These are phyloP conservation scores for Euphydryas editha DNA, from an alignment of 2,888 invertebrate species.

Conservation along the genomic window DNA sequence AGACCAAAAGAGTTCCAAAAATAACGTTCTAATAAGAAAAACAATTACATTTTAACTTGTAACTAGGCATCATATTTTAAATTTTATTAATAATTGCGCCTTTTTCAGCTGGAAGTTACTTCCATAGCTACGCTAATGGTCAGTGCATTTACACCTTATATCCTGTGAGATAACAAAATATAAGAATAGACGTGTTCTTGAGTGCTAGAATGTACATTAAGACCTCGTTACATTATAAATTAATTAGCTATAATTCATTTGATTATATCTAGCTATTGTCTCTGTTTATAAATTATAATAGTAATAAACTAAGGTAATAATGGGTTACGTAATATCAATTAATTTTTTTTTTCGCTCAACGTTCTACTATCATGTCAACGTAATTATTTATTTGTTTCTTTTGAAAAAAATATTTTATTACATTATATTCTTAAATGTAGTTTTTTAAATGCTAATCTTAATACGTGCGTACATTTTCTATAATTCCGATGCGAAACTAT, in stretches of 20 bases:
- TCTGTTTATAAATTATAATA: slow-evolving; percentile 3
- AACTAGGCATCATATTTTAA: no score
- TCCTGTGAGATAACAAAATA: slow-evolving; percentile 39
- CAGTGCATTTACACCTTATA: slow-evolving; percentile 8
- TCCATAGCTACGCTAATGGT: background rate
- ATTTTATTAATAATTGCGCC: background rate
- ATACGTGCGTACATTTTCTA: no score
- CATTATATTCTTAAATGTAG: no score
- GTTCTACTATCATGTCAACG: background rate
- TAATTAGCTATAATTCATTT: slow-evolving; percentile 11
- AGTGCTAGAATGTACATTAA: slow-evolving; percentile 33
- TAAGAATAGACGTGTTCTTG: slow-evolving; percentile 29
- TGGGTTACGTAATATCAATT: slow-evolving; percentile 4
- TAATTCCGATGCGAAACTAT: no score
- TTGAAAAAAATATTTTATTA: background rate
- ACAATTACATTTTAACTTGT: no score
- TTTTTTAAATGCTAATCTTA: no score
- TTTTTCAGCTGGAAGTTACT: background rate
- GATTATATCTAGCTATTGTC: slow-evolving; percentile 22
- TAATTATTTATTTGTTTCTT: slow-evolving; percentile 15
- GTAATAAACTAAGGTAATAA: slow-evolving; percentile 1
- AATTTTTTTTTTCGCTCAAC: background rate
- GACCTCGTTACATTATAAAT: slow-evolving; percentile 14
- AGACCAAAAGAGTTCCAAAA: no score
- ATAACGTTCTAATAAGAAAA: no score